Base-by-base conservation (phyloP, 2,888 invertebrate species). In the Agrotis ipsilon region DNA sequence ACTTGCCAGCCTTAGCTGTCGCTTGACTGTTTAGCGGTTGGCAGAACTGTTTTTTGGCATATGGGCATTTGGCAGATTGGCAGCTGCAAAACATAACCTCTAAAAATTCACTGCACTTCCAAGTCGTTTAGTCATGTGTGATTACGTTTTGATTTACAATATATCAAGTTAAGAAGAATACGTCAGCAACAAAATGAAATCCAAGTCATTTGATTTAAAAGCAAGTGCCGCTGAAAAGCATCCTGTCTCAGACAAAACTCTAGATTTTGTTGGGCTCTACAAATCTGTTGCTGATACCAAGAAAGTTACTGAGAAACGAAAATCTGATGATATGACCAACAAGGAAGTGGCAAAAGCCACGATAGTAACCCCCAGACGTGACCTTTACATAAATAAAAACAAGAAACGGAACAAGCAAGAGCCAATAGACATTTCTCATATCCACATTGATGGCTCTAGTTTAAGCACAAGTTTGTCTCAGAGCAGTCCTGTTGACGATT, bases 241-340 rank as follows among this genome's bases (percentile, higher is more conserved):
- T 3, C 88, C 88, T 77, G 77, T 19, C 9, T 39, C 78, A 46
- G 90, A 89, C 68, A 91, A 89, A 85, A 87, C 90, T 39, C 88
- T 89, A 58, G 92, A 94, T 58, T 95, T 94, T 86, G 82, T 91
- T 43, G 86, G 89, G 66, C 86, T 91, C 49, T 95, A 95, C 74
- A 92, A 91, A 89, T 87, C 90, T 72, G 83, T 88, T 48, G 83
- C 86, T 5, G 94, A 94, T 83, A 90, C 86, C n/a, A 88, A 80
- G 66, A 86, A 83, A 61, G 63, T 84, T 61, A 79, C 85, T 67
- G 89, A 86, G 62, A 86, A 83, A 66, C 82, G 85, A 52, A 85
- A 82, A 52, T 78, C 82, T 58, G 86, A 74, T 62, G 78, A 82
- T 43, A 65, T n/a, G 24, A 32, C 46, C 72, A 81, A 74, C 72